A percentile compares a stretch with the other conserved stretches of the same genome.
These are phyloP conservation scores for Vollenhovia emeryi DNA, from an alignment of 1,140 invertebrate genomes.

Conservation along the genomic window DNA sequence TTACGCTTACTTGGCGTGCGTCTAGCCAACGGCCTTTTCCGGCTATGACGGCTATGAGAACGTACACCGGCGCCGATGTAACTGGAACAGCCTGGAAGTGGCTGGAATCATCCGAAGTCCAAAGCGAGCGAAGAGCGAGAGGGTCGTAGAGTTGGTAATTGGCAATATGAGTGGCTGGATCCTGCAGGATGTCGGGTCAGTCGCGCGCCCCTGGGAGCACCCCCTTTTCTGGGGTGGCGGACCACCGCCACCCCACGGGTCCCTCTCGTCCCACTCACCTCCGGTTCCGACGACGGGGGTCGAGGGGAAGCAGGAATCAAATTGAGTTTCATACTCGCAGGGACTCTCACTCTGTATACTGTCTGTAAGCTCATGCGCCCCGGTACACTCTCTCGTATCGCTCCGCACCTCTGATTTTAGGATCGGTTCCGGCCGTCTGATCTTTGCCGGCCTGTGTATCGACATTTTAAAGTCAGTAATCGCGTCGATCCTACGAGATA, in stretches of 20 bases:
- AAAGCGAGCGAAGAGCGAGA: constrained; percentile 77
- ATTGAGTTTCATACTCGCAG: constrained; percentile 84
- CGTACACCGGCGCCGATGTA: constrained; percentile 68
- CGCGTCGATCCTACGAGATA: background rate
- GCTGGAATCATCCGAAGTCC: constrained; percentile 77
- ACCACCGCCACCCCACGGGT: constrained; percentile 61
- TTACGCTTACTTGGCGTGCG: constrained; percentile 36
- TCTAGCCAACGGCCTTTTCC: constrained; percentile 53
- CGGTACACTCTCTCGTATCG: constrained; percentile 58
- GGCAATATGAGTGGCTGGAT: constrained; percentile 85
- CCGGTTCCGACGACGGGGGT: constrained; percentile 71
- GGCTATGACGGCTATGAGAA: constrained; percentile 62
- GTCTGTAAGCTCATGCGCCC: constrained; percentile 56
- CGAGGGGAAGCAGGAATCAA: constrained; percentile 81
- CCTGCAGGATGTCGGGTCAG: constrained; percentile 83
- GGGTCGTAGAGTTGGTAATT: constrained; percentile 84
- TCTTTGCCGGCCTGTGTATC: background rate
- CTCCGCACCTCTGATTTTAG: constrained; percentile 72
- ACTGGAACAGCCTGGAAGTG: constrained; percentile 80
- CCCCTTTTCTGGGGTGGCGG: constrained; percentile 79
- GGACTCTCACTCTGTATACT: constrained; percentile 76
- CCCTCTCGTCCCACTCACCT: constrained; percentile 69
- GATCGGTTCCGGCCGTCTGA: constrained; percentile 35
- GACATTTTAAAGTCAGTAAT: constrained; percentile 42
- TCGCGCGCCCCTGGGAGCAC: constrained; percentile 82